Evolutionary conservation across 2,888 invertebrate genomes (phyloP), one percentile per base, ranked within the genome.

Genomic region (Euzophera pinguis): DNA sequence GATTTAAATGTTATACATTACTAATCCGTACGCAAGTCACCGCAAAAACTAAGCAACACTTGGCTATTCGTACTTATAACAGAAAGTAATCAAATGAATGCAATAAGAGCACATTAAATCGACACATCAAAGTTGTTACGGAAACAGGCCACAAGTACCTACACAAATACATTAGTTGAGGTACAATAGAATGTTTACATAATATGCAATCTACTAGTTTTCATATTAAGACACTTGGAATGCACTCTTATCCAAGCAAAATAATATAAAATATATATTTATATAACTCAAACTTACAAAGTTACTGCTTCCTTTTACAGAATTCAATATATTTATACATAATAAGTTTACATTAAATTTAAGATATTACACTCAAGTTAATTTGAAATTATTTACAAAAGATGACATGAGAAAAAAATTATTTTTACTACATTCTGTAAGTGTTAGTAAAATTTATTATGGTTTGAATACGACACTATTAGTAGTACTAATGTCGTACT

Each of bases 201-300:
- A 58, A 56, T 55, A 58, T 53, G 42, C 56, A 65, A 60, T 58
- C 57, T 55, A 52, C 52, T 49, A 58, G 45, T 53, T 53, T 22
- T 53, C 47, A 22, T 42, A 61, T 51, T 59, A 55, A 49, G 49
- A 49, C 49, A 49, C 49, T 49, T 49, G 49, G 49, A 49, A 49
- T 49, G 49, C 49, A 49, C 49, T 49, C 38, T 49, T 49, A 49
- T 49, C 49, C 49, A 49, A 49, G 49, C 39, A 38, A 49, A 45
- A 49, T 49, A 38, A 49, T 39, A 49, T 27, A 38, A 39, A 48
- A 17, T 37, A 48, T 8, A 48, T 22, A 34, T 16, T 35, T 10
- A 37, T 10, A 17, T 48, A 48, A 35, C 35, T 48, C 12, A 48
- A 17, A 22, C 47, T 22, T 48, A 48, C 12, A 22, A 17, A 35